Evolutionary conservation across 2,888 invertebrate species (phyloP), one percentile per base, ranked within the genome.

Genomic region (Tricholauxania praeusta): DNA sequence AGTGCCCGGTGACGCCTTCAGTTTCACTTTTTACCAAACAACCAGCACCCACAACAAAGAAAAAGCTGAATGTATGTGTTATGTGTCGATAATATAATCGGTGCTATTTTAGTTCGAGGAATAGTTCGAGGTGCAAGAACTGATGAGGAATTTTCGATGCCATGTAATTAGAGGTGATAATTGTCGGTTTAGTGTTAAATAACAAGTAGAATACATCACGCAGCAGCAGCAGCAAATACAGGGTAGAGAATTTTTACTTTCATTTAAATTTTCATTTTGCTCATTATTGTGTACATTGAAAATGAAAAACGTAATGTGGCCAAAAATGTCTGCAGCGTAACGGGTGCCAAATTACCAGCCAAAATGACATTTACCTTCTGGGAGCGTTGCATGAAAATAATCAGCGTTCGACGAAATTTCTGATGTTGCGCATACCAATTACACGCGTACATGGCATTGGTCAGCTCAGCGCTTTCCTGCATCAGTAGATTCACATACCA

Each of bases 331-430:
- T 80, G 79, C 73, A 82, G 66, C 12, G 79, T 78, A 0, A 80
- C 76, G 4, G 81, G 80, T n/a, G 78, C 77, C 74, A 82, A 71
- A 66, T 77, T 76, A 1, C 79, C 82, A 5, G 81, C 81, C 71
- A 78, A 53, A 15, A 81, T 75, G 0, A 72, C 72, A 12, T 73
- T 78, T 3, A 51, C 64, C 22, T 76, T 77, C 68, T 81, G 81
- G 0, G 81, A 78, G 65, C 80, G 79, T 68, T 81, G 80, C 81
- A 82, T 81, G 49, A 82, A 81, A 66, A 81, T 80, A 1, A 81
- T 81, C 14, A 81, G 60, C 8, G 77, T 78, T 67, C 76, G 78
- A 0, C 79, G 79, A 68, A 81, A 82, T 60, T 72, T 72, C 1
- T 52, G 59, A 67, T 78, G 67, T 71, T 81, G 80, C 17, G 80